These are phyloP conservation scores for Hypothenemus hampei DNA, from an alignment of 1,140 invertebrate genomes.

Conservation along the genomic window DNA sequence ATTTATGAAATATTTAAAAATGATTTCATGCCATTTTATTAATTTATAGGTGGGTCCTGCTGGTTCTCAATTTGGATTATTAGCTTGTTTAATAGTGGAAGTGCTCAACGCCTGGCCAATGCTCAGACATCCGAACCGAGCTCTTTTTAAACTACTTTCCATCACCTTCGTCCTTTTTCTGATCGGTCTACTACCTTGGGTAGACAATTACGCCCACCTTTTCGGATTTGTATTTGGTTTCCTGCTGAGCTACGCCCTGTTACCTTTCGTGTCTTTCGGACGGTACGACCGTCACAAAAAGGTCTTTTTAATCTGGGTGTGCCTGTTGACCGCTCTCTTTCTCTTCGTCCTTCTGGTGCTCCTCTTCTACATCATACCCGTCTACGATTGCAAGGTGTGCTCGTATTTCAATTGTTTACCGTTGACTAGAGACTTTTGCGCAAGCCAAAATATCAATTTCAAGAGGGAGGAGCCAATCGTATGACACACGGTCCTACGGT, in stretches of 20 bases:
- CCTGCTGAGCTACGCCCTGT: conserved; percentile 80
- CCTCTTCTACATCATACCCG: conserved; percentile 83
- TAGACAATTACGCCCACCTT: conserved; percentile 95
- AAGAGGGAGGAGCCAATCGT: conserved; percentile 59
- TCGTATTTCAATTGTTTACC: conserved; percentile 91
- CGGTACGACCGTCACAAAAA: conserved; percentile 75
- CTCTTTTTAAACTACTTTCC: conserved; percentile 71
- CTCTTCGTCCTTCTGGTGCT: conserved; percentile 75
- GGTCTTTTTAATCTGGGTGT: conserved; percentile 74
- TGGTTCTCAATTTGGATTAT: conserved; percentile 87
- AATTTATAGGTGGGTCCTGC: conserved; percentile 81
- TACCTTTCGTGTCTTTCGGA: conserved; percentile 86
- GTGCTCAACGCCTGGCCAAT: conserved; percentile 82
- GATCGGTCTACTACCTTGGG: conserved; percentile 89
- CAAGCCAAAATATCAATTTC: conserved; percentile 87
- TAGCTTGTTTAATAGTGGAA: conserved; percentile 89
- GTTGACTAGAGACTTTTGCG: conserved; percentile 85
- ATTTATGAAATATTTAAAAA: not conserved
- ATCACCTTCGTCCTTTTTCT: conserved; percentile 73
- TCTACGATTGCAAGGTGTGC: conserved; percentile 85
- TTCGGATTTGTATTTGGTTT: conserved; percentile 91
- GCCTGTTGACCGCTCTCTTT: conserved; percentile 64
- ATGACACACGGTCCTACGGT: conserved; percentile 51
- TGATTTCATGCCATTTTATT: not conserved
- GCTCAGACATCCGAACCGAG: conserved; percentile 69